phyloP scores from a whole-genome alignment of 2,888 invertebrate species.

The Stictocephala bisonia region DNA sequence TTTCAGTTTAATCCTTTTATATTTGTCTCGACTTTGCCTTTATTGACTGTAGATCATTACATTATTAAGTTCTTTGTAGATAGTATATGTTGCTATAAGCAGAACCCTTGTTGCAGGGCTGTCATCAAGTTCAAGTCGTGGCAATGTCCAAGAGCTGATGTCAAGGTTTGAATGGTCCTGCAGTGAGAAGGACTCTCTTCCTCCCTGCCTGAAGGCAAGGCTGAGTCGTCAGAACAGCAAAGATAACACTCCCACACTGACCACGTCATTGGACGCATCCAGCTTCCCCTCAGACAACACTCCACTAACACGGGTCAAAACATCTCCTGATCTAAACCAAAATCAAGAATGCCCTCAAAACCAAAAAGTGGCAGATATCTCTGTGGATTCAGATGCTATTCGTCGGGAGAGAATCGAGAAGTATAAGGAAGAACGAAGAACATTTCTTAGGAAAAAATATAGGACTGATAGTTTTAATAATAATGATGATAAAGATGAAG shows the following conservation, averaged over 20 bases:
- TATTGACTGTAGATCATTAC: neutral
- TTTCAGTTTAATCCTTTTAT: too few relatives aligned
- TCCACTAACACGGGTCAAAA: conserved; percentile 56
- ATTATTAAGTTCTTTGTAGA: too few relatives aligned
- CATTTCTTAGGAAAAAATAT: conserved; percentile 86
- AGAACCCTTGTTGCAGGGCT: conserved; percentile 27
- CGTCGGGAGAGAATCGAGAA: conserved; percentile 59
- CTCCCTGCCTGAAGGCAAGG: conserved; percentile 73
- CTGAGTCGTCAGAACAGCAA: conserved; percentile 71
- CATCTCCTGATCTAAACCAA: conserved; percentile 57
- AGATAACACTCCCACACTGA: conserved; percentile 64
- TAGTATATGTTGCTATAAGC: too few relatives aligned
- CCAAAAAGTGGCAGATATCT: conserved; percentile 17
- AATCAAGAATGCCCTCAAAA: conserved; percentile 18
- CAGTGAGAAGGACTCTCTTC: conserved; percentile 65
- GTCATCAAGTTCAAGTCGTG: conserved; percentile 12
- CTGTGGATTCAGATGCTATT: conserved; percentile 54
- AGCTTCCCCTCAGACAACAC: conserved; percentile 67
- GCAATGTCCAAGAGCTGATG: conserved; percentile 45
- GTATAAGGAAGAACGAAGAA: conserved; percentile 90
- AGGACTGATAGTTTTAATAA: conserved; percentile 69
- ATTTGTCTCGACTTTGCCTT: too few relatives aligned
- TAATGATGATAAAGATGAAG: conserved; percentile 66
- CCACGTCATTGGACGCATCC: conserved; percentile 75
- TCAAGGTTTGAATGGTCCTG: conserved; percentile 45